Conservation (phyloP, 2,888 invertebrate species). For the Callyntrura sp. region DNA sequence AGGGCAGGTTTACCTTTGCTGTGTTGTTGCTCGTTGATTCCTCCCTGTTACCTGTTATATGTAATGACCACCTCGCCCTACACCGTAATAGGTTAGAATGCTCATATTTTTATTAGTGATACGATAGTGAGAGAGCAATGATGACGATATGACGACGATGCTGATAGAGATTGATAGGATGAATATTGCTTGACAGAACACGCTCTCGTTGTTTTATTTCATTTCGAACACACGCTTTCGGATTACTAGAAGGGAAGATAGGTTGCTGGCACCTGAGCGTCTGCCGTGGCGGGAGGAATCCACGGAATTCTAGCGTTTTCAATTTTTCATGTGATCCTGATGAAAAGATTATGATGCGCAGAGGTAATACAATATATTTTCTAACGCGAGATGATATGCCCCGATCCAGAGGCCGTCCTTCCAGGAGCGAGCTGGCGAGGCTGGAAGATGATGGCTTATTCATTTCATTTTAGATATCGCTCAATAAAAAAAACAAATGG, state of each 20-base stretch:
- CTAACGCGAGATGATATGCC: too few relatives aligned
- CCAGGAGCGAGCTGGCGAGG: not conserved
- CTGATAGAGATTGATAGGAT: slow-evolving; percentile 34
- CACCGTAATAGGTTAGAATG: not conserved
- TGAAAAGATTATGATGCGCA: not conserved
- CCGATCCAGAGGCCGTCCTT: not conserved
- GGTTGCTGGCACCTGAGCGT: not conserved
- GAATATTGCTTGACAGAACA: not conserved
- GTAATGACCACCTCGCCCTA: not conserved
- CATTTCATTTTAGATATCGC: too few relatives aligned
- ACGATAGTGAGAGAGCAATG: not conserved
- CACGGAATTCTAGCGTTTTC: slow-evolving; percentile 15
- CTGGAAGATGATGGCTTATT: not conserved
- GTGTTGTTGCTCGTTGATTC: not conserved
- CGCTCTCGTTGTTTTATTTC: not conserved
- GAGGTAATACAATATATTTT: slow-evolving; percentile 44
- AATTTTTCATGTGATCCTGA: slow-evolving; percentile 21
- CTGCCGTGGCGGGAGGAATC: not conserved
- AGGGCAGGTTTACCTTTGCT: not conserved
- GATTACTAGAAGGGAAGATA: not conserved
- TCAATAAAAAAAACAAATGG: too few relatives aligned
- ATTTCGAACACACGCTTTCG: not conserved
- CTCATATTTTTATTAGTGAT: slow-evolving; percentile 1
- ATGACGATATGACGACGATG: slow-evolving; percentile 8
- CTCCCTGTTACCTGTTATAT: not conserved